These are phyloP conservation scores for Pseudococcus longispinus DNA, from an alignment of 2,888 invertebrate species.

Conservation along the genomic window DNA sequence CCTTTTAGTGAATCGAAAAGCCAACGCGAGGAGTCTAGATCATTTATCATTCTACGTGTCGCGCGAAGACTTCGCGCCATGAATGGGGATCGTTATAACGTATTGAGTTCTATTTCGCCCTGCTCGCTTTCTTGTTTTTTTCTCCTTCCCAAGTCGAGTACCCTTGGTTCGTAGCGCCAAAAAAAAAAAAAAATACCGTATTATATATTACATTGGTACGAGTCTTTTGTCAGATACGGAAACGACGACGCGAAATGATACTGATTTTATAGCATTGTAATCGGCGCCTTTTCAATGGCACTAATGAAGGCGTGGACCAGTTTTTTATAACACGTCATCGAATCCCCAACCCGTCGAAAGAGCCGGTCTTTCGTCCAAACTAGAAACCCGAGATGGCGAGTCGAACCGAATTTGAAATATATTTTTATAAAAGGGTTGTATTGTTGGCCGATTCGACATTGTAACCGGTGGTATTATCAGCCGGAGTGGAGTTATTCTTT, in stretches of 20 bases:
- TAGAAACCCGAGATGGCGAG: not conserved
- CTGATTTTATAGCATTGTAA: constrained; percentile 11
- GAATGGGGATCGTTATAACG: not conserved
- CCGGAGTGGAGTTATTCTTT: not conserved
- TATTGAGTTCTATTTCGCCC: not conserved
- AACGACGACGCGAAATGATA: constrained; percentile 9
- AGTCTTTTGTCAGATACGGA: not conserved
- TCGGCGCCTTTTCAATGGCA: not conserved
- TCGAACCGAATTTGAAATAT: not conserved
- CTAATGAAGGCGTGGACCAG: constrained; percentile 31
- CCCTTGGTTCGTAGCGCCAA: not conserved
- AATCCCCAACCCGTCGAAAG: not conserved
- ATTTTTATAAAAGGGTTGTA: not conserved
- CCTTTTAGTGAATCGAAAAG: not conserved
- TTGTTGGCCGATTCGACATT: not conserved
- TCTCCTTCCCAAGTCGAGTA: not conserved
- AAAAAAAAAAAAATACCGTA: not conserved
- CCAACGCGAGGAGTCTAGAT: not conserved
- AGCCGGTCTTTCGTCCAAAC: not conserved
- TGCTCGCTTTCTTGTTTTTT: not conserved
- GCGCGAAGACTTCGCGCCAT: not conserved
- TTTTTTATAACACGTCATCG: not conserved
- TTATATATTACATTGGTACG: not conserved
- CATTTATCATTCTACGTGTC: not conserved
- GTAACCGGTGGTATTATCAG: not conserved